Percentiles rank a stretch among this genome's conserved stretches.
These are phyloP conservation scores for Trichopoda pennipes DNA, from an alignment of 2,888 invertebrate genomes.

Conservation along the genomic window DNA sequence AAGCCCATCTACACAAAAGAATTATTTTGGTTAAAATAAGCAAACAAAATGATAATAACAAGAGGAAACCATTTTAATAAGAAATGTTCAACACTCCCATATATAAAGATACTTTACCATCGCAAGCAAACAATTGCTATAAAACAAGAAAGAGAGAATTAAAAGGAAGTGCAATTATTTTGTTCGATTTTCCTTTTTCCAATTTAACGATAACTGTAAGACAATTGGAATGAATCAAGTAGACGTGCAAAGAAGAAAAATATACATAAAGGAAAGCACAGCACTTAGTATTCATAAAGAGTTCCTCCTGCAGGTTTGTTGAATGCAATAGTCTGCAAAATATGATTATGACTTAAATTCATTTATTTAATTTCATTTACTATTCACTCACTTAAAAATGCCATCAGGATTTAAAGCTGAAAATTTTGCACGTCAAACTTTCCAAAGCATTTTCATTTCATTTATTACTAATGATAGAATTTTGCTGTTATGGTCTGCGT, in stretches of 20 bases:
- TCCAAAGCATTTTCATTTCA: conserved; percentile 50
- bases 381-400: conserved; percentile 19
- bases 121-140: conserved; percentile 29
- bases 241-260: neutral
- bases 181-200: conserved; percentile 32
- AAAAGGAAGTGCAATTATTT: conserved; percentile 40
- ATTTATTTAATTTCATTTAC: conserved; percentile 36
- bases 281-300: conserved; percentile 12
- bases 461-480: conserved; percentile 2
- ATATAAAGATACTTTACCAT: conserved; percentile 28
- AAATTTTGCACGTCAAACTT: conserved; percentile 15
- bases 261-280: neutral
- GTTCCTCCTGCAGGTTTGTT: neutral
- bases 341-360: conserved; percentile 42
- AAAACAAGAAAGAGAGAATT: neutral
- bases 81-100: conserved; percentile 10
- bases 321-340: neutral
- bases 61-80: conserved; percentile 19
- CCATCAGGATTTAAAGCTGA: conserved; percentile 11
- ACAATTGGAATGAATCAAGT: conserved; percentile 22
- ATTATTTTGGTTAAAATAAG: neutral
- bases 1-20: neutral
- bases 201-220: conserved; percentile 30
- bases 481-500: neutral
- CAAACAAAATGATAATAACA: conserved; percentile 21